Evolutionary conservation across 92 coral and sea anemone species (phyloP).

Genomic region (Paramuricea clavata): DNA sequence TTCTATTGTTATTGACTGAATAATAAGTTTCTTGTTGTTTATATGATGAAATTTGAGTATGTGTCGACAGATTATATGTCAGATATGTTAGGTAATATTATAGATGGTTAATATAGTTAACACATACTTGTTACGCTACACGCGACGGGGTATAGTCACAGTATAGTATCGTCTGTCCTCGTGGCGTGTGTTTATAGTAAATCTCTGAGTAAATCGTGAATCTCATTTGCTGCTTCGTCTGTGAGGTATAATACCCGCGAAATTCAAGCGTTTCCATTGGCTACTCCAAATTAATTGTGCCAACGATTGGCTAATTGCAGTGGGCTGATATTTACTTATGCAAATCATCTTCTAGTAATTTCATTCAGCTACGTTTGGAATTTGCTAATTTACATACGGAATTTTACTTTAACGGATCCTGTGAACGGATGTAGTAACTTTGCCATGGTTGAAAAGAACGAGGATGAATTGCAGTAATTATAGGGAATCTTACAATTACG

Average conservation of each 20-base stretch:
- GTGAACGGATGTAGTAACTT: neutral
- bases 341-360: constrained; percentile 6
- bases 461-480: neutral
- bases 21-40: neutral
- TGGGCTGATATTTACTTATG: constrained; percentile 22
- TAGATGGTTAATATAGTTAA: neutral
- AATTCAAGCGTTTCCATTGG: constrained; percentile 6
- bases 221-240: constrained; percentile 9
- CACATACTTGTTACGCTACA: neutral
- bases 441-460: neutral
- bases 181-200: constrained; percentile 18
- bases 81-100: neutral
- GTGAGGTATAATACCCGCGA: constrained; percentile 32
- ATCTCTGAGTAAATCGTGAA: neutral
- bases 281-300: neutral
- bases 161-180: neutral
- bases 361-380: neutral
- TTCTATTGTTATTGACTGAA: constrained; percentile 20
- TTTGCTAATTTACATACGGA: neutral
- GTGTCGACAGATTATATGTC: constrained; percentile 8
- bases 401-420: neutral
- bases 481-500: neutral
- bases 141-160: neutral
- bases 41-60: constrained; percentile 10
- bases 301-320: constrained; percentile 3